These are phyloP conservation scores for Pseudachorutes palmiensis DNA, from an alignment of 1,140 invertebrate species.

Conservation along the genomic window DNA sequence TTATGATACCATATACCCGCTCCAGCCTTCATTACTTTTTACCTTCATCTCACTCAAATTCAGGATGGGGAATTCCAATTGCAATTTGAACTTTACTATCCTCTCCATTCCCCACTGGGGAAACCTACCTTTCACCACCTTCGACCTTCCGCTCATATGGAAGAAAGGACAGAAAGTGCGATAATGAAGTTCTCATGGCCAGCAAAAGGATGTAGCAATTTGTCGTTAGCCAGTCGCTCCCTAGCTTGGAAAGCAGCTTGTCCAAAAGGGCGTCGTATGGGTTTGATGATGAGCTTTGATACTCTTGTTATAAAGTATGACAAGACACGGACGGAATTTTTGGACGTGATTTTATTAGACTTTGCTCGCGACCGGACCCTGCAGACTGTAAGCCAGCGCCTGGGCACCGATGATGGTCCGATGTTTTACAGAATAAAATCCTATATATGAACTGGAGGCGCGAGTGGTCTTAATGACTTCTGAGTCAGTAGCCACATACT, in stretches of 20 bases:
- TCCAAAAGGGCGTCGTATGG: constrained; percentile 1
- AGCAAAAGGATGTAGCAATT: background rate
- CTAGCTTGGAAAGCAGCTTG: background rate
- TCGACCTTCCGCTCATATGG: too few relatives aligned
- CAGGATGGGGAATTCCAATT: too few relatives aligned
- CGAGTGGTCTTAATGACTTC: constrained; percentile 13
- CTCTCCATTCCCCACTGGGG: too few relatives aligned
- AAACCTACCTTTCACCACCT: too few relatives aligned
- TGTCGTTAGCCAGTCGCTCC: constrained; percentile 1
- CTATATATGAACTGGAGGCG: constrained; percentile 1
- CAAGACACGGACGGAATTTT: background rate
- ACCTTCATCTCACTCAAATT: background rate
- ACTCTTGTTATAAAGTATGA: background rate
- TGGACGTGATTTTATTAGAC: constrained; percentile 1
- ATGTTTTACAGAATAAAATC: constrained; percentile 11
- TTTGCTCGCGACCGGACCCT: too few relatives aligned
- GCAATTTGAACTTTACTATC: too few relatives aligned
- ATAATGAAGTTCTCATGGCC: constrained; percentile 4
- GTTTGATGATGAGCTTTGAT: background rate
- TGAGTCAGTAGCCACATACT: background rate
- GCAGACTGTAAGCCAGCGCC: too few relatives aligned
- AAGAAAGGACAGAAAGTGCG: too few relatives aligned
- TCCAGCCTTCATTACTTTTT: background rate
- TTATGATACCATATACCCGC: background rate
- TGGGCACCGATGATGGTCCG: background rate